Conservation (phyloP, 2,888 invertebrate genomes). For the Hirtodrosophila duncani region DNA sequence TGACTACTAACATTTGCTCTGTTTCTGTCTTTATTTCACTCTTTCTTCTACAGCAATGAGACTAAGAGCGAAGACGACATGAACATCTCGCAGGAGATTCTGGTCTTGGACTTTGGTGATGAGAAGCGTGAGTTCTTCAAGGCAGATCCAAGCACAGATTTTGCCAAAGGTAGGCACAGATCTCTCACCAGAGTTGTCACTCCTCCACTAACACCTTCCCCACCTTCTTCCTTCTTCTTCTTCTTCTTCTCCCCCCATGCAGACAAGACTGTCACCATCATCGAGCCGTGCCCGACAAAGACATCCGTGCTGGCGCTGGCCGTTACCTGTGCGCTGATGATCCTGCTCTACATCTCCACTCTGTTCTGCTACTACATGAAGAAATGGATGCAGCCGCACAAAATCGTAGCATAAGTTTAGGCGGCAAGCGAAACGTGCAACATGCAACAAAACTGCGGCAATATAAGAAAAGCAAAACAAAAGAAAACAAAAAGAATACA, state of each 20-base stretch:
- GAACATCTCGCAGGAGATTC: slow-evolving; percentile 95
- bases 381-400: slow-evolving; percentile 92
- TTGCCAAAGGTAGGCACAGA: slow-evolving; percentile 83
- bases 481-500: slow-evolving; percentile 18
- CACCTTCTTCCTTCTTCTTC: slow-evolving; percentile 1
- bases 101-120: slow-evolving; percentile 95
- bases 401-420: slow-evolving; percentile 84
- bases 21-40: not conserved
- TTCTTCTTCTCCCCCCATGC: slow-evolving; percentile 55
- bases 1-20: too few relatives aligned
- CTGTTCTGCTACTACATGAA: slow-evolving; percentile 96
- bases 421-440: slow-evolving; percentile 15
- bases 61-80: slow-evolving; percentile 83
- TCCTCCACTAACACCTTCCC: not conserved
- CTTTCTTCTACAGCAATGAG: slow-evolving; percentile 79
- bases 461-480: slow-evolving; percentile 15
- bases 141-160: slow-evolving; percentile 87
- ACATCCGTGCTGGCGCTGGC: slow-evolving; percentile 93
- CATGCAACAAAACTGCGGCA: not conserved
- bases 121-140: slow-evolving; percentile 90
- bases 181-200: not conserved
- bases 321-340: slow-evolving; percentile 92
- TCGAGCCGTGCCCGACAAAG: slow-evolving; percentile 94
- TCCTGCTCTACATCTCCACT: slow-evolving; percentile 93
- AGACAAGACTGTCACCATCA: slow-evolving; percentile 94